These are phyloP conservation scores for Chaetodon trifascialis DNA, from an alignment of 2,113 vertebrate species.

Conservation along the genomic window DNA sequence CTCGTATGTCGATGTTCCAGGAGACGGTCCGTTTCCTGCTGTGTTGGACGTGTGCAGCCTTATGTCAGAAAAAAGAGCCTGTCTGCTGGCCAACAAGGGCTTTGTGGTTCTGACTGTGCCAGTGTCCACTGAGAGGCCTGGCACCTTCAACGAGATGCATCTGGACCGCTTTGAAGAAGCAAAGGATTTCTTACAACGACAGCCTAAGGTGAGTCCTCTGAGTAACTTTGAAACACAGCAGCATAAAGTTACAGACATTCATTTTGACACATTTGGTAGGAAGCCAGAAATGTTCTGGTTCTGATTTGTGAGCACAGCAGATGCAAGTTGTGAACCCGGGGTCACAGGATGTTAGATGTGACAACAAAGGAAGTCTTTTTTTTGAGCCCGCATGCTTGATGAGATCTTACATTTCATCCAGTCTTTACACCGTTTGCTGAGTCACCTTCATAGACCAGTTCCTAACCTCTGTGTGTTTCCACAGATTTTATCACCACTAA, in stretches of 20 bases:
- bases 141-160: neutral
- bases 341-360: too few relatives aligned
- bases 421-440: too few relatives aligned
- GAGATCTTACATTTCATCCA: too few relatives aligned
- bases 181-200: slow-evolving; percentile 37
- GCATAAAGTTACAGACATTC: neutral
- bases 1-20: neutral
- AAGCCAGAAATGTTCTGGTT: too few relatives aligned
- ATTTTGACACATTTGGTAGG: neutral
- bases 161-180: slow-evolving; percentile 66
- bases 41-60: slow-evolving; percentile 36
- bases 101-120: slow-evolving; percentile 35
- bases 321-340: too few relatives aligned
- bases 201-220: slow-evolving; percentile 40
- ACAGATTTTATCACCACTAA: neutral
- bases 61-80: slow-evolving; percentile 27
- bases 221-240: neutral
- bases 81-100: slow-evolving; percentile 38
- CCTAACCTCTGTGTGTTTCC: too few relatives aligned
- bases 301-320: too few relatives aligned
- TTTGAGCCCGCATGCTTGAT: too few relatives aligned
- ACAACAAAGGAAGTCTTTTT: too few relatives aligned
- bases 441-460: too few relatives aligned
- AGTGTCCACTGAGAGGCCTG: neutral
- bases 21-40: slow-evolving; percentile 30